Conservation (phyloP, 2,888 invertebrate genomes). For the Macaria notata region DNA sequence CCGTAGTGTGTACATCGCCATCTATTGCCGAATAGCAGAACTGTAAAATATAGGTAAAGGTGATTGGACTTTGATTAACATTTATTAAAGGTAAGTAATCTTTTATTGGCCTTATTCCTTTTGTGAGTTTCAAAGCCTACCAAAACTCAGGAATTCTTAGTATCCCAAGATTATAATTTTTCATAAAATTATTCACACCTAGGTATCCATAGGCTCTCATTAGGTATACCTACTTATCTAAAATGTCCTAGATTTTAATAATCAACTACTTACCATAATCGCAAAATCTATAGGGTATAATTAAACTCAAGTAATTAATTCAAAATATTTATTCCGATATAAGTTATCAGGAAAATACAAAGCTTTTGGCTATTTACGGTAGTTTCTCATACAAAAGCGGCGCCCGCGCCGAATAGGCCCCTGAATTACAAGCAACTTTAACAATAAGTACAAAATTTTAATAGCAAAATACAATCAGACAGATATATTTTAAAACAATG, state of each 20-base stretch:
- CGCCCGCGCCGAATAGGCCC: constrained; percentile 70
- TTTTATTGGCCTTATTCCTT: too few species aligned
- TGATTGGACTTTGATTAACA: too few species aligned
- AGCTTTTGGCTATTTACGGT: constrained; percentile 84
- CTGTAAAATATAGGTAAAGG: background rate
- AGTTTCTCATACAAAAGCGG: constrained; percentile 39
- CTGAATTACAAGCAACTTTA: constrained; percentile 22
- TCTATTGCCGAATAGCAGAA: constrained; percentile 51
- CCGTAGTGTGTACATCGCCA: constrained; percentile 42
- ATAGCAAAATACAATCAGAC: background rate
- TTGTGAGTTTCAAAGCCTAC: too few species aligned
- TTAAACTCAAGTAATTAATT: constrained; percentile 53
- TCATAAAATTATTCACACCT: too few species aligned
- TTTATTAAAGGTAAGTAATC: too few species aligned
- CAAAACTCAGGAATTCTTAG: too few species aligned
- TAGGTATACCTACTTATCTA: too few species aligned
- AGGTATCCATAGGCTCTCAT: too few species aligned
- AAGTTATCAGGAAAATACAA: constrained; percentile 81
- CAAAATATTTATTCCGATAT: constrained; percentile 84
- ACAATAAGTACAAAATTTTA: constrained; percentile 6
- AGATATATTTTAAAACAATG: too few species aligned
- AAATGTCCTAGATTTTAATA: too few species aligned
- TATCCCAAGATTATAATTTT: too few species aligned
- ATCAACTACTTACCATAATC: too few species aligned
- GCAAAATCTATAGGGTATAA: constrained; percentile 33